These are phyloP conservation scores for Procambarus virginalis DNA, from an alignment of 1,140 invertebrate genomes.

Conservation along the genomic window DNA sequence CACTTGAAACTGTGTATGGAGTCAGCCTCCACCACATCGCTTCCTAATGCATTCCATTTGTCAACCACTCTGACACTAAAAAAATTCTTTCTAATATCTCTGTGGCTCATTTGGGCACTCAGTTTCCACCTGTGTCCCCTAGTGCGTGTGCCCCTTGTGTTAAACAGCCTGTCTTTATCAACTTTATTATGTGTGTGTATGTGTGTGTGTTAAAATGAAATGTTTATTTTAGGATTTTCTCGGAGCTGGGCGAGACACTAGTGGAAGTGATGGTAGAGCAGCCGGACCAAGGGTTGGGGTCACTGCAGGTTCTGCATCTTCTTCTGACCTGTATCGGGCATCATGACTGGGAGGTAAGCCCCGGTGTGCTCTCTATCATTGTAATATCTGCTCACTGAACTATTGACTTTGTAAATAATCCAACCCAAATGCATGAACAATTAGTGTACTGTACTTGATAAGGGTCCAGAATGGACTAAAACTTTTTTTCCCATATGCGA, in stretches of 20 bases:
- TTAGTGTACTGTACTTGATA: not conserved
- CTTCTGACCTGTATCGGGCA: conserved; percentile 94
- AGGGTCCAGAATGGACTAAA: no score
- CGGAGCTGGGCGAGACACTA: conserved; percentile 93
- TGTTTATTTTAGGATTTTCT: conserved; percentile 87
- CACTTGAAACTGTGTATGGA: no score
- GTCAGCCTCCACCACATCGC: no score
- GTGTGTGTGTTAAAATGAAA: conserved; percentile 67
- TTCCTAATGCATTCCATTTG: no score
- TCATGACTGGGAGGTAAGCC: conserved; percentile 92
- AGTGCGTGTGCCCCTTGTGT: no score
- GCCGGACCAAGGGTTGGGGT: conserved; percentile 78
- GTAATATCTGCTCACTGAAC: not conserved
- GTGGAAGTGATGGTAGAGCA: conserved; percentile 85
- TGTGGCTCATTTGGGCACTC: no score
- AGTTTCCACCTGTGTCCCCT: no score
- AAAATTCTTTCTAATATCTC: no score
- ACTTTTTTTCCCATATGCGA: not conserved
- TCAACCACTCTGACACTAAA: no score
- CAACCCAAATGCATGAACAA: not conserved
- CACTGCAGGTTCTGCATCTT: conserved; percentile 90
- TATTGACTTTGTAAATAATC: not conserved
- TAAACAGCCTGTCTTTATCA: no score
- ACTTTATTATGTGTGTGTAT: no score
- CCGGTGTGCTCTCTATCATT: no score